Evolutionary conservation across 1,140 invertebrate genomes (phyloP), one percentile per base, ranked within the genome.

Genomic region (Saxidomus purpurata): DNA sequence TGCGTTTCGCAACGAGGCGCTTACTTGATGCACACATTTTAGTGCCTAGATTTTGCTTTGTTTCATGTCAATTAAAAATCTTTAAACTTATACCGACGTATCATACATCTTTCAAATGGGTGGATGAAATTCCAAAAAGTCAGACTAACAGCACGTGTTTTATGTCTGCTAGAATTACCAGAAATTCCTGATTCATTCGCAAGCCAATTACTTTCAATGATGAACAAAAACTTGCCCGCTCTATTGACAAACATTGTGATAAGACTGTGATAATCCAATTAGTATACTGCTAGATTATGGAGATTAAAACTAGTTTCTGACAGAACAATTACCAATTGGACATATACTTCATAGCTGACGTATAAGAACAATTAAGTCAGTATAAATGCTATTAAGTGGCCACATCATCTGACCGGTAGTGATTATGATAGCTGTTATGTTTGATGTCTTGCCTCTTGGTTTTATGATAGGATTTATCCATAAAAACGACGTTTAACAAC

Each of bases 171-270:
- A 0, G 13, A 34, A 79, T 79, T 79, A 79, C 76, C 31, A 36
- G 47, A 55, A 31, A 52, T 79, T 52, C 43, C 43, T 9, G 0
- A 25, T 34, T 9, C 15, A 38, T 59, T 79, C 47, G 4, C 28
- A 36, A 52, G 40, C 47, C 76, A 52, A 79, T 79, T 52, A 79
- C 76, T 52, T n/a, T 13, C 31, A 38, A 19, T 40, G 47, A 79
- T 52, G 76, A 79, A 52, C 76, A 49, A 55, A 79, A 79, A 79
- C 25, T 52, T 17, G 28, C 43, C 49, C 17, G 15, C 49, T 6
- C 28, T 79, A 79, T 79, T 79, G 76, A 79, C 76, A 55, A 79
- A 79, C 47, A 79, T 22, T 52, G 49, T 79, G 76, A 79, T 79
- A 79, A 11, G 47, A 15, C 22, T 52, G 22, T 22, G 76, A 79